Conservation (phyloP, 2,888 invertebrate species). For the Polymixis lichenea region DNA sequence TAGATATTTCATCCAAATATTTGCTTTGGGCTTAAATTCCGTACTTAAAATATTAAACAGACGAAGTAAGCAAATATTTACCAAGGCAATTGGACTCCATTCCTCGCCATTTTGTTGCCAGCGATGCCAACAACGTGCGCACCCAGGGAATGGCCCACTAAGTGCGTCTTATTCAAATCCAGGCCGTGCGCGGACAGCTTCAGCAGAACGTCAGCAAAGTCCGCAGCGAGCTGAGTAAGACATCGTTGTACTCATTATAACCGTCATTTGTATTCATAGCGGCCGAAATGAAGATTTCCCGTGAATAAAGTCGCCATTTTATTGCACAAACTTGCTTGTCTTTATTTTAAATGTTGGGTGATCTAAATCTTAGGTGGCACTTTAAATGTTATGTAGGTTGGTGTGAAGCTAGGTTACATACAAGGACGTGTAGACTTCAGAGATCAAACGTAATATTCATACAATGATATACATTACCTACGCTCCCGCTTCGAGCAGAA, state of each 20-base stretch:
- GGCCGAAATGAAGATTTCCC: constrained; percentile 42
- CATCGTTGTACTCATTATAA: constrained; percentile 46
- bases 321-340: constrained; percentile 22
- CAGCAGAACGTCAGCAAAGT: constrained; percentile 76
- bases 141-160: constrained; percentile 86
- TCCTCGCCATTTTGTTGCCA: constrained; percentile 77
- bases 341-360: constrained; percentile 25
- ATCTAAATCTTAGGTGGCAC: background rate
- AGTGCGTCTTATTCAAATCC: constrained; percentile 80
- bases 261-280: constrained; percentile 40
- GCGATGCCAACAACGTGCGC: constrained; percentile 85
- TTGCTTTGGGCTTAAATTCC: constrained; percentile 27
- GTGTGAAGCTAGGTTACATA: constrained; percentile 5
- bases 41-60: constrained; percentile 39
- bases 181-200: constrained; percentile 77
- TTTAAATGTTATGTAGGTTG: constrained; percentile 6
- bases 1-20: constrained; percentile 42
- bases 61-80: constrained; percentile 65
- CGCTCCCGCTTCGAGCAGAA: constrained; percentile 22
- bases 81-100: constrained; percentile 79
- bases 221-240: constrained; percentile 75
- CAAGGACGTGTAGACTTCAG: constrained; percentile 11
- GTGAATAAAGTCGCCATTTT: constrained; percentile 15
- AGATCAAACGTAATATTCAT: constrained; percentile 52
- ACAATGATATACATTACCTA: constrained; percentile 35